Evolutionary conservation across 2,113 vertebrate genomes (phyloP), one percentile per base, ranked within the genome.

Genomic region (Cepphus grylle): DNA sequence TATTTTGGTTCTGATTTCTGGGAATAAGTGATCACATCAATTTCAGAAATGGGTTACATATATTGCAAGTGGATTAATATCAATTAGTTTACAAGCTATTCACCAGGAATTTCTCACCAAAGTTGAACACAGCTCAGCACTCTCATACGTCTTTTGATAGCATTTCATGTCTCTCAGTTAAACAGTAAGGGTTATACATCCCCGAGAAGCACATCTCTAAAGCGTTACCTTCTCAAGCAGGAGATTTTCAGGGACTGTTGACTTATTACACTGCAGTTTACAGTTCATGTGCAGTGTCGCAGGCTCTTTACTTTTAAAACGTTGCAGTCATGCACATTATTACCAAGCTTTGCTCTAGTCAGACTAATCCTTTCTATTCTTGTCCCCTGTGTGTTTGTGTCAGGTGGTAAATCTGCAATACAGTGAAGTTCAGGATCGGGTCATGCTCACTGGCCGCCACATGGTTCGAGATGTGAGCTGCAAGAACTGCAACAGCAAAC

Each of bases 401-500:
- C 96, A 99, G 99, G 99, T 99, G 98, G 99, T 99, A 94, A 99
- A 99, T 95, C 98, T 99, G 88, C 99, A 99, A 91, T 99, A 99
- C 96, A 99, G 99, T 29, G 99, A 99, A 97, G 99, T 99, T 91
- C 99, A 99, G 98, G 99, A 99, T 97, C 98, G 99, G 34, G 99
- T 99, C 94, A 99, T 99, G 99, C 98, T 99, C 74, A 99, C 99
- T 4, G 99, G 99, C 53, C 98, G 99, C 90, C 99, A 99, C 98
- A 99, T 99, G 99, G 99, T 99, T 93, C 98, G 99, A 34, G 99
- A 99, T 0, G 99, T 99, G 98, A 99, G 99, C 98, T 99, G 99
- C 98, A 99, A 99, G 97, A 99, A 99, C 98, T 99, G 99, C 98
- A 99, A 99, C 98, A 99, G 99, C 98, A 99, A 99, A 97, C 98